Base-by-base conservation (phyloP, 2,888 invertebrate species). In the Smittia aterrima region DNA sequence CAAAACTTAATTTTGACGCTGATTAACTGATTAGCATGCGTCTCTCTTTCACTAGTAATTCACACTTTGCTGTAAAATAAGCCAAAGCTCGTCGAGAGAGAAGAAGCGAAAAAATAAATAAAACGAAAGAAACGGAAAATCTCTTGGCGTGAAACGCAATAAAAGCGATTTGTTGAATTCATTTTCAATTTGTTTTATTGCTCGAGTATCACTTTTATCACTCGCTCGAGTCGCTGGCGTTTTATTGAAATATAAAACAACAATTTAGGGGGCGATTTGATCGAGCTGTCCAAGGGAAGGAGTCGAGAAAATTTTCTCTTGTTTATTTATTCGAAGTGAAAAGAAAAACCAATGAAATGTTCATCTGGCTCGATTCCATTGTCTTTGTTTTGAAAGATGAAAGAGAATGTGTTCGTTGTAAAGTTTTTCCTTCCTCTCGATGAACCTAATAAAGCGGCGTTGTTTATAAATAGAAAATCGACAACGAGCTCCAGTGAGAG, bases 21-120 rank as follows among this genome's bases (percentile, higher is more conserved):
- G 58, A 58, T 58, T 58, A 58, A 58, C 58, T 58, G 58, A 58
- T 22, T 58, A 24, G 58, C 11, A 58, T 58, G 58, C 58, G 58
- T 24, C 47, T 47, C n/a, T 13, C 9, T 47, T 3, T 47, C 16
- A 47, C 9, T 4, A 47, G 47, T 11, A 47, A 47, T 47, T 47
- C 47, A 13, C 47, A 47, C 16, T 47, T 3, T 2, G 47, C 47
- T 11, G 47, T 47, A 47, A 47, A 47, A 47, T 11, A 2, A 4
- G 2, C 13, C 47, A 47, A 32, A 32, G 32, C 3, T 9, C 32
- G 9, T 32, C 32, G 32, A n/a, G 32, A 3, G 32, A 9, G 32
- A 32, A 32, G 32, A 32, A n/a, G n/a, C n/a, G 32, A 6, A n/a
- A n/a, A n/a, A 47, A 13, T 16, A 13, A 47, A 47, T 47, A 47